phyloP scores from a whole-genome alignment of 64 coral and sea anemone species.

The Exaiptasia diaphana region DNA sequence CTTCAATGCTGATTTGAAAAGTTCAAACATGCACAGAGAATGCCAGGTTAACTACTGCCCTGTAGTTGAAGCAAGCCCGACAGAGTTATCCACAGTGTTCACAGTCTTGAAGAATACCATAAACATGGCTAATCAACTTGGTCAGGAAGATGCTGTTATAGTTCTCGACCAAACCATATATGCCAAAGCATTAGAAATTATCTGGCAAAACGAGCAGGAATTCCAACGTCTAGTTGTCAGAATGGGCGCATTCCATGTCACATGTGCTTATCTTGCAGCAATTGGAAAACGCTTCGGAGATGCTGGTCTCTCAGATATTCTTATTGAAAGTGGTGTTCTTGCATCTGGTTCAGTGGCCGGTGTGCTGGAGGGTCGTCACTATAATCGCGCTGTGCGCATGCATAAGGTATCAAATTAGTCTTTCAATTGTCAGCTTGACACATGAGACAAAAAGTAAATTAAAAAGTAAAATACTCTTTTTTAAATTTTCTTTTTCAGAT shows the following conservation, averaged over 20 bases:
- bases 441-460: no score
- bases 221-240: constrained; percentile 7
- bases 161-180: constrained; percentile 16
- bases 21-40: neutral
- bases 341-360: constrained; percentile 3
- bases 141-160: neutral
- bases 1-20: constrained; percentile 2
- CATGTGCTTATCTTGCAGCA: neutral
- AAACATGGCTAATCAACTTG: constrained; percentile 25
- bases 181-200: constrained; percentile 7
- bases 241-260: neutral
- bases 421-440: no score
- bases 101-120: neutral
- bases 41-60: constrained; percentile 19
- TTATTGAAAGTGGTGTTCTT: constrained; percentile 16
- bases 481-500: neutral
- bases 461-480: neutral
- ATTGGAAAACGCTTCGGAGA: neutral
- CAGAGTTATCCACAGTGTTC: neutral
- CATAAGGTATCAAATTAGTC: constrained; percentile 23
- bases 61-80: constrained; percentile 38
- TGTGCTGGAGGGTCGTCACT: constrained; percentile 15
- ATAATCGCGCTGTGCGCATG: constrained; percentile 10
- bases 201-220: neutral
- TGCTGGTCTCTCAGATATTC: neutral